These are phyloP conservation scores for Volucella bombylans DNA, from an alignment of 2,888 invertebrate genomes.

Conservation along the genomic window DNA sequence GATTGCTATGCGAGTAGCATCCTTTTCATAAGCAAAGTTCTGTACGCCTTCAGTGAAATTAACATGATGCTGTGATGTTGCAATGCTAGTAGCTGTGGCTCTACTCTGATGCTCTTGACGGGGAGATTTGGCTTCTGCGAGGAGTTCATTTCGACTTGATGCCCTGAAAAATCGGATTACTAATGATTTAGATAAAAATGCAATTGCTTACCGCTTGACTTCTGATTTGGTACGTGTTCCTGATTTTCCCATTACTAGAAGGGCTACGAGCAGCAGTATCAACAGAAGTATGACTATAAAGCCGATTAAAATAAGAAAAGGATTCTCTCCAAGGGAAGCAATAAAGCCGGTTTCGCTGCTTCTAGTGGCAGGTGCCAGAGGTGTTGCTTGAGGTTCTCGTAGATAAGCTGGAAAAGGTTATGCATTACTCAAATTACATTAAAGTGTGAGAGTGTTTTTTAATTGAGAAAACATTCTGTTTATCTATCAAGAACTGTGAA, in stretches of 20 bases:
- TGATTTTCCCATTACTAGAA: constrained; percentile 80
- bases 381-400: constrained; percentile 82
- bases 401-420: constrained; percentile 79
- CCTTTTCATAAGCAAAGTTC: constrained; percentile 80
- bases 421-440: not conserved
- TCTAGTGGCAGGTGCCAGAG: constrained; percentile 81
- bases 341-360: constrained; percentile 79
- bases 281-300: constrained; percentile 80
- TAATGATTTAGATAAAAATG: not conserved
- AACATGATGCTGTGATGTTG: constrained; percentile 74
- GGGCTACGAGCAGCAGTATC: constrained; percentile 79
- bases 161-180: constrained; percentile 74
- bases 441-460: not conserved
- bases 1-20: constrained; percentile 70
- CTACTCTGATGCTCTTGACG: constrained; percentile 75
- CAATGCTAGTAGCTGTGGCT: constrained; percentile 75
- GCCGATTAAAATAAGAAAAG: constrained; percentile 79
- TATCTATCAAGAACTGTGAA: too few relatives aligned
- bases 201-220: constrained; percentile 78
- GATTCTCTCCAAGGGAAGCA: constrained; percentile 80
- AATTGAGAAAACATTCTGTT: too few relatives aligned
- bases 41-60: constrained; percentile 77
- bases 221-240: constrained; percentile 77
- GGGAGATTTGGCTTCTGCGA: constrained; percentile 79
- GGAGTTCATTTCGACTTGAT: constrained; percentile 79